Evolutionary conservation across 2,888 invertebrate genomes (phyloP), one percentile per base, ranked within the genome.

Genomic region (Hypercompe scribonia): DNA sequence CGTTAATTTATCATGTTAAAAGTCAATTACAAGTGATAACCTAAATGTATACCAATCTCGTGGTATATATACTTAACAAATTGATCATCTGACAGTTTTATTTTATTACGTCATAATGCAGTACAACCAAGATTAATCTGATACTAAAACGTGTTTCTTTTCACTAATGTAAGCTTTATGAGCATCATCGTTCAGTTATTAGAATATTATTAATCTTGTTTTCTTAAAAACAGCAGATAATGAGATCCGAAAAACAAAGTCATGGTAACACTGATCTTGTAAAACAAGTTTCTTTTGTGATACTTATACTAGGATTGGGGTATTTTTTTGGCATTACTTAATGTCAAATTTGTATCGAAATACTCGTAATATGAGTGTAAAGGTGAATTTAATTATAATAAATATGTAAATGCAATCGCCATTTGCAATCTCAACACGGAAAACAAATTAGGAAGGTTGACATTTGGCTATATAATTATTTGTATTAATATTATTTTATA

Each of bases 381-480:
- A 66, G 21, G 42, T 42, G 42, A 65, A 66, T 18, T 42, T 21
- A 39, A 66, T 66, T 42, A 31, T 31, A 66, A 42, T 42, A 42
- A 66, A 31, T 31, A 31, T 42, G 42, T 66, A 66, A 42, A 31
- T 66, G 18, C 21, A 31, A 54, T 54, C 54, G n/a, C 34, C 54
- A 68, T 50, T 33, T 68, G 34, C 54, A 58, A 68, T 39, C 58
- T 58, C 11, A 58, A 68, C 54, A 68, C 34, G 36, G 28, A 18
- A 28, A 68, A 58, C 69, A 21, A 66, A 66, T 66, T 66, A 42
- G 39, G 31, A n/a, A 21, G 3, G 18, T 39, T 65, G 8, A 1
- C 39, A 65, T 65, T 65, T 39, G 39, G 39, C 15, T 65, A 54
- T 10, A 11, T n/a, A 13, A 54, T 11, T 28, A n/a, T 39, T 65